These are phyloP conservation scores for Rhingia rostrata DNA, from an alignment of 2,888 invertebrate species.

Conservation along the genomic window DNA sequence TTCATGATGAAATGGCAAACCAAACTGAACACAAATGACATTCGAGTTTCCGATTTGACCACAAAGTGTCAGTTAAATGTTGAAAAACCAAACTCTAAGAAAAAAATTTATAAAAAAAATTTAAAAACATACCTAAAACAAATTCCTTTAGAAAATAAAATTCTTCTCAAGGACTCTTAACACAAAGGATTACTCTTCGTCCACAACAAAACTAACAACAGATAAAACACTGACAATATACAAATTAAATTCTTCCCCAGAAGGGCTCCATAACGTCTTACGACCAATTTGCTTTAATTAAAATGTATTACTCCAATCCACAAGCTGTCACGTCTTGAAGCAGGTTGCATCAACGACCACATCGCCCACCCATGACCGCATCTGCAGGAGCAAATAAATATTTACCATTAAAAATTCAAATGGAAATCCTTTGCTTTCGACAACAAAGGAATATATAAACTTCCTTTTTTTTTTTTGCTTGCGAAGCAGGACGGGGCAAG, in stretches of 20 bases:
- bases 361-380: not conserved
- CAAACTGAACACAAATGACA: too few species aligned
- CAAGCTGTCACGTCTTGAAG: conserved; percentile 51
- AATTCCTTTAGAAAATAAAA: too few species aligned
- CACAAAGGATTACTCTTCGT: not conserved
- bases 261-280: conserved; percentile 34
- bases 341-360: conserved; percentile 1
- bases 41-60: too few species aligned
- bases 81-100: too few species aligned
- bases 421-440: conserved; percentile 65
- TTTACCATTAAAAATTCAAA: conserved; percentile 72
- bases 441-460: conserved; percentile 70
- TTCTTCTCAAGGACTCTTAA: too few species aligned
- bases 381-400: conserved; percentile 64
- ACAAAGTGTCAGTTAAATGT: too few species aligned
- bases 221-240: not conserved
- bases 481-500: not conserved
- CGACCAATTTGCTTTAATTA: conserved; percentile 66
- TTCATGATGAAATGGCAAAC: too few species aligned
- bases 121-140: too few species aligned
- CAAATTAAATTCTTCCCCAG: not conserved
- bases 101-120: too few species aligned
- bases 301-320: conserved; percentile 67
- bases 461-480: conserved; percentile 17
- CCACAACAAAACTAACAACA: not conserved